Percentiles rank a stretch among this genome's conserved stretches.
Evolutionary conservation across 2,888 invertebrate genomes (phyloP).

Genomic region (Nephrotoma appendiculata): DNA sequence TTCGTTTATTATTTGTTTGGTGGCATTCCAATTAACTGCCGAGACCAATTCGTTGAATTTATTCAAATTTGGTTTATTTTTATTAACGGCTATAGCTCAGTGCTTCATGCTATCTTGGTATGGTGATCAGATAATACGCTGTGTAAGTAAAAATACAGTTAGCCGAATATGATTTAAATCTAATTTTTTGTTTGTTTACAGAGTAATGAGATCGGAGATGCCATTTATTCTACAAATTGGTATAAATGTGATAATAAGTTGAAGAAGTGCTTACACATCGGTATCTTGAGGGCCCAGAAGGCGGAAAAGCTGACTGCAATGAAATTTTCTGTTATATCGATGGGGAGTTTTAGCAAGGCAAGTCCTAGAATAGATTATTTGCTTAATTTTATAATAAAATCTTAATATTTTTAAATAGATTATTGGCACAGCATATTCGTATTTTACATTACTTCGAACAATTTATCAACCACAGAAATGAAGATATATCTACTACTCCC

Average conservation of each 20-base stretch:
- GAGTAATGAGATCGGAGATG: background rate
- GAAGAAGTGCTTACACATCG: background rate
- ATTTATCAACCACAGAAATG: background rate
- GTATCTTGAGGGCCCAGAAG: slow-evolving; percentile 19
- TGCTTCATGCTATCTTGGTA: slow-evolving; percentile 22
- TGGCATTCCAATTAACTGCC: slow-evolving; percentile 24
- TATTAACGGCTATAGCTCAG: slow-evolving; percentile 22
- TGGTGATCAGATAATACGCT: slow-evolving; percentile 20
- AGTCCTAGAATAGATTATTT: background rate
- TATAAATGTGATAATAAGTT: background rate
- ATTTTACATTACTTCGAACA: background rate
- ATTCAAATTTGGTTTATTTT: slow-evolving; percentile 20
- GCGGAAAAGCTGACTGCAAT: slow-evolving; percentile 22
- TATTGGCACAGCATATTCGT: slow-evolving; percentile 3
- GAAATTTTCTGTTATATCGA: slow-evolving; percentile 24
- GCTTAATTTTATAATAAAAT: background rate
- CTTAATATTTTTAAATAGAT: background rate
- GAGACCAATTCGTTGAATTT: slow-evolving; percentile 17
- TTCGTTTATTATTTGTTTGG: slow-evolving; percentile 24
- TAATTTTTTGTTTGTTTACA: background rate
- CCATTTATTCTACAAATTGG: background rate
- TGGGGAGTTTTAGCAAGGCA: slow-evolving; percentile 25
- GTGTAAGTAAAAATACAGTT: slow-evolving; percentile 14
- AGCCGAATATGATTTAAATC: background rate
- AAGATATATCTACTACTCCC: background rate